phyloP scores from a whole-genome alignment of 2,888 invertebrate genomes.

The Clanis bilineata region DNA sequence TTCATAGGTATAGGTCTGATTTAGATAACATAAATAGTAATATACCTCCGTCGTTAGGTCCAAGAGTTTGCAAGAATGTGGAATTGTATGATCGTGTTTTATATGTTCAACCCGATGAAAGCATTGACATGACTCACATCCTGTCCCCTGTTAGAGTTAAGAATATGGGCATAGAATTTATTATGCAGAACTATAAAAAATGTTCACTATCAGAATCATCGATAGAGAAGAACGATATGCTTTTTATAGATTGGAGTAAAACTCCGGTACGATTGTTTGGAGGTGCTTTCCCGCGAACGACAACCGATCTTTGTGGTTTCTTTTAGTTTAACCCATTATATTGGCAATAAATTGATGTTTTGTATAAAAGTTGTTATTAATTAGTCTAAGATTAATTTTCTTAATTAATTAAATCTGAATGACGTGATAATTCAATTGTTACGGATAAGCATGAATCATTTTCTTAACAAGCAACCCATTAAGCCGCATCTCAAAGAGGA shows the following conservation, averaged over 20 bases:
- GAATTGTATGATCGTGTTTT: slow-evolving; percentile 53
- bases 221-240: slow-evolving; percentile 46
- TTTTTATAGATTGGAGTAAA: slow-evolving; percentile 84
- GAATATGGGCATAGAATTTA: slow-evolving; percentile 62
- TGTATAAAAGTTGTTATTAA: neutral
- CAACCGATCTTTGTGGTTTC: slow-evolving; percentile 82
- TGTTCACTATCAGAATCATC: slow-evolving; percentile 60
- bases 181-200: slow-evolving; percentile 64
- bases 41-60: slow-evolving; percentile 52
- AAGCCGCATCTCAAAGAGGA: neutral
- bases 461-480: no score
- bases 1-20: slow-evolving; percentile 61
- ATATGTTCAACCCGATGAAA: slow-evolving; percentile 65
- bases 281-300: slow-evolving; percentile 83
- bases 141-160: slow-evolving; percentile 57
- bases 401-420: no score
- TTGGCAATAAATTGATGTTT: neutral
- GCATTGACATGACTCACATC: slow-evolving; percentile 60
- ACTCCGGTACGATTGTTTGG: slow-evolving; percentile 86
- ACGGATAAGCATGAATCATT: no score
- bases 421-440: no score
- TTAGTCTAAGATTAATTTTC: no score
- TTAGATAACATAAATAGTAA: slow-evolving; percentile 41
- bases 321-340: slow-evolving; percentile 51
- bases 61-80: slow-evolving; percentile 62